Conservation (phyloP, 2,113 vertebrate genomes). For the Isichthys henryi region DNA sequence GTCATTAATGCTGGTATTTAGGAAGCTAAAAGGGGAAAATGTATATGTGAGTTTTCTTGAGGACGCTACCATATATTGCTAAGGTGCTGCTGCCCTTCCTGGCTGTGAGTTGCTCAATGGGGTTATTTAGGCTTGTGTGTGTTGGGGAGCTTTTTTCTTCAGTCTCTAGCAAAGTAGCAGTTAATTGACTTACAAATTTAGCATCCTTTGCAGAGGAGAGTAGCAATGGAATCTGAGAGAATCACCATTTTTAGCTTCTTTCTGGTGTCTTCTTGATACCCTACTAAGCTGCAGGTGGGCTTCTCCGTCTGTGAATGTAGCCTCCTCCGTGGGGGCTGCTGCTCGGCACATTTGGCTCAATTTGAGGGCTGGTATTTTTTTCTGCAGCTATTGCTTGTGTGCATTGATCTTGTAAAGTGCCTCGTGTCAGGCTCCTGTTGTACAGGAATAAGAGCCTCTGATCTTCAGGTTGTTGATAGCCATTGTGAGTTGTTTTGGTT, state of each 20-base stretch:
- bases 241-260: neutral
- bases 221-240: neutral
- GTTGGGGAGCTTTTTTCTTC: neutral
- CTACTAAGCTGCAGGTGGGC: neutral
- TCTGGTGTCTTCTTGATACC: neutral
- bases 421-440: neutral
- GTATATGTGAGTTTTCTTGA: neutral
- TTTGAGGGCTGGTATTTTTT: neutral
- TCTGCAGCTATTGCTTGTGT: neutral
- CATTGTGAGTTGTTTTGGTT: neutral
- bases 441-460: neutral
- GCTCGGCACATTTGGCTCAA: neutral
- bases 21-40: neutral
- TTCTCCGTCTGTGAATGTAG: neutral
- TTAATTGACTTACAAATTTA: neutral
- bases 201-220: neutral
- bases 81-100: neutral
- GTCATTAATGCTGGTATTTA: neutral
- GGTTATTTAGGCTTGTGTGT: neutral
- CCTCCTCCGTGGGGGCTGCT: neutral
- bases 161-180: neutral
- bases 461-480: constrained; percentile 9
- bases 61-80: neutral
- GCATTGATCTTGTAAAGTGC: constrained; percentile 11
- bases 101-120: neutral